phyloP scores from a whole-genome alignment of 2,113 vertebrate genomes.

The Lichenostomus cassidix region DNA sequence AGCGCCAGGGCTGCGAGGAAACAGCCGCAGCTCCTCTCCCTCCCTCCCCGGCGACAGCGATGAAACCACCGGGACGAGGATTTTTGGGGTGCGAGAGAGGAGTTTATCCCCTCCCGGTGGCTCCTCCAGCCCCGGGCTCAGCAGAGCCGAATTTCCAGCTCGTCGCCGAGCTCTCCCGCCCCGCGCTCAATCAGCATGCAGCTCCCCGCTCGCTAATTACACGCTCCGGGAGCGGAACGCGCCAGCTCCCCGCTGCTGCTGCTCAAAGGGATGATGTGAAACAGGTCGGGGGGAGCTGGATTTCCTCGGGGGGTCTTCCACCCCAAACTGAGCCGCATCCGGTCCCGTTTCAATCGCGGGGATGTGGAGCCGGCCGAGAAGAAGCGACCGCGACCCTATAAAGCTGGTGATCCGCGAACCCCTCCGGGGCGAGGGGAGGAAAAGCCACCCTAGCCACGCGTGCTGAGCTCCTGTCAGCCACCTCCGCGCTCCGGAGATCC shows the following conservation, averaged over 20 bases:
- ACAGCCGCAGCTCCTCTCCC: background rate
- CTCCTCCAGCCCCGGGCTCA: background rate
- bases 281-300: background rate
- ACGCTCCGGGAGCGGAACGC: constrained; percentile 48
- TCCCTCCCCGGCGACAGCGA: background rate
- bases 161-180: background rate
- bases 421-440: background rate
- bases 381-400: rapidly evolving
- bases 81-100: background rate
- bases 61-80: rapidly evolving
- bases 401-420: rapidly evolving
- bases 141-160: background rate
- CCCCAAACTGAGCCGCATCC: background rate
- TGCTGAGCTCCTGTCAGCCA: rapidly evolving
- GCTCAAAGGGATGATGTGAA: background rate
- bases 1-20: background rate
- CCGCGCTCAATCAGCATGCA: background rate
- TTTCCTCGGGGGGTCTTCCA: background rate
- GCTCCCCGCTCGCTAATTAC: constrained; percentile 36
- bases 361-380: rapidly evolving
- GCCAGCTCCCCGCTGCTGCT: background rate
- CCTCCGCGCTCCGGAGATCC: background rate
- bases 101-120: background rate
- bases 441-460: rapidly evolving
- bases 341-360: background rate